phyloP scores from a whole-genome alignment of 2,113 vertebrate genomes.

The Pangasianodon gigas region DNA sequence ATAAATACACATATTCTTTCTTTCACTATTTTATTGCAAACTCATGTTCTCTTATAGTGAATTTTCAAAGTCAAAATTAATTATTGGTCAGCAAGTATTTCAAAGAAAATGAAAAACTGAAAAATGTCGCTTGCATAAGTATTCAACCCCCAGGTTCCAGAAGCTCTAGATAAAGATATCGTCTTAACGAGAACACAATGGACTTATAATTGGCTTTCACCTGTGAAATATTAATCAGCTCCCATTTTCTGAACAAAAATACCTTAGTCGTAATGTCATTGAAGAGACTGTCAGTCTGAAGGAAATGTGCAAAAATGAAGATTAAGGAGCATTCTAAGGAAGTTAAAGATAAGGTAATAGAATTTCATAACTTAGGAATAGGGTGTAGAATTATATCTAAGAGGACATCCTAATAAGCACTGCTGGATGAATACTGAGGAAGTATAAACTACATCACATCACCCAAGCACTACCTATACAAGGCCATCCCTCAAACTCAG shows the following conservation, averaged over 20 bases:
- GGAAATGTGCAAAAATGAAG: not conserved
- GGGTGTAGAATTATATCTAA: not conserved
- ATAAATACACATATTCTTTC: not conserved
- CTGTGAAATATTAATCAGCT: not conserved
- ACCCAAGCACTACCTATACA: not conserved
- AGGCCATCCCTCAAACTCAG: not conserved
- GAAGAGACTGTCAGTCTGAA: not conserved
- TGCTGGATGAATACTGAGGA: not conserved
- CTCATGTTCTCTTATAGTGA: not conserved
- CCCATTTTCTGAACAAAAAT: not conserved
- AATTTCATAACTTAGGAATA: not conserved
- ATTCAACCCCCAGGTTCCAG: not conserved
- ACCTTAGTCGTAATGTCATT: not conserved
- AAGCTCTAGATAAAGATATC: not conserved
- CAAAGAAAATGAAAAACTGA: not conserved
- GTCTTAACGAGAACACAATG: not conserved
- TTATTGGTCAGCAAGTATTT: not conserved
- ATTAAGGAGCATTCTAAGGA: not conserved
- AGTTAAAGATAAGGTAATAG: not conserved
- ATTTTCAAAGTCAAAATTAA: not conserved
- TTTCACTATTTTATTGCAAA: not conserved
- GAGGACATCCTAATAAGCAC: not conserved
- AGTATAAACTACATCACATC: not conserved
- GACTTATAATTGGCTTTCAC: not conserved
- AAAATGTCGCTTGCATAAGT: not conserved